phyloP scores from a whole-genome alignment of 2,797 vertebrate species.

The Onychomys leucogaster region DNA sequence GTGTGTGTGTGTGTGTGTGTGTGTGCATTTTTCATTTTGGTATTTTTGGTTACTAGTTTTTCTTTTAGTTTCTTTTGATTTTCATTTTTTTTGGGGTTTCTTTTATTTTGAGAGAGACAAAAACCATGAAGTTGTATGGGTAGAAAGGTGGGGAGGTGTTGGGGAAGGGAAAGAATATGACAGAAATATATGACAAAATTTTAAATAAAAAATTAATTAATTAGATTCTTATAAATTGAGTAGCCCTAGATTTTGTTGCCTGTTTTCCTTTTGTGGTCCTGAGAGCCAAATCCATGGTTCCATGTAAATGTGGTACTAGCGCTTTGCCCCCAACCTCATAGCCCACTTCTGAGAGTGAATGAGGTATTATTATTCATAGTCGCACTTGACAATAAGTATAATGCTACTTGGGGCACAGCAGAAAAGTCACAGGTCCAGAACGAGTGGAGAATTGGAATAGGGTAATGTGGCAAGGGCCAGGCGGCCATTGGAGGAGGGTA shows the following conservation, averaged over 20 bases:
- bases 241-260: neutral
- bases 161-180: too few relatives aligned
- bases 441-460: neutral
- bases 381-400: neutral
- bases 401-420: neutral
- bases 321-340: neutral
- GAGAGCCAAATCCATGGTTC: neutral
- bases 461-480: neutral
- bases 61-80: neutral
- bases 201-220: neutral
- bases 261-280: neutral
- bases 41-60: neutral
- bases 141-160: neutral
- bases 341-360: neutral
- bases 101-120: neutral
- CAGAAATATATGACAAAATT: neutral
- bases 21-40: neutral
- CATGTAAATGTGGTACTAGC: too few relatives aligned
- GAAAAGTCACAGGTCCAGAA: neutral
- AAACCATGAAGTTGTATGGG: neutral
- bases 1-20: neutral
- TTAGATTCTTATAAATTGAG: neutral
- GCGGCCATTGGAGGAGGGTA: conserved; percentile 22
- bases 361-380: neutral
- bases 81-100: neutral